phyloP scores from a whole-genome alignment of 2,113 vertebrate species.

The Lanius collurio region DNA sequence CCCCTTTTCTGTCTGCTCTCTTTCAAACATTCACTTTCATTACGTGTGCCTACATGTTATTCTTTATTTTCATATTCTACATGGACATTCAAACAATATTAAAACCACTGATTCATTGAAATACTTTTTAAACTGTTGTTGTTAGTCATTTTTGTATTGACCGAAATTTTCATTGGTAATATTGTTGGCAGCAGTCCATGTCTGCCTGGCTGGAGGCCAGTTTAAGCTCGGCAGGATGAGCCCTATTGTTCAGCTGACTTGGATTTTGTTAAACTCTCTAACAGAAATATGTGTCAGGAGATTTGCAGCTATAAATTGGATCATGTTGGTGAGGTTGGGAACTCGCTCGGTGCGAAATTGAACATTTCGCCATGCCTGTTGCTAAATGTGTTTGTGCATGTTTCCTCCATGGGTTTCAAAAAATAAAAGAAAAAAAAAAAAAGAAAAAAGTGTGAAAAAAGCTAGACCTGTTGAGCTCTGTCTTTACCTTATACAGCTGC shows the following conservation, averaged over 20 bases:
- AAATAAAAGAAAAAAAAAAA: background rate
- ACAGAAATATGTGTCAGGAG: conserved; percentile 49
- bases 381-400: conserved; percentile 52
- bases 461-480: background rate
- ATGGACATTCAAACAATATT: conserved; percentile 3
- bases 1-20: background rate
- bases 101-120: conserved; percentile 52
- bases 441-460: background rate
- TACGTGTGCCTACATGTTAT: background rate
- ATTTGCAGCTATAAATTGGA: conserved; percentile 60
- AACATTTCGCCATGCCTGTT: conserved; percentile 48
- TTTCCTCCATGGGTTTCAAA: conserved; percentile 11
- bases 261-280: conserved; percentile 48
- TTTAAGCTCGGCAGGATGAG: conserved; percentile 38
- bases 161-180: conserved; percentile 30
- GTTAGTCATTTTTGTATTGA: conserved; percentile 50
- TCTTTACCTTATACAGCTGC: background rate
- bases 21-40: background rate
- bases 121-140: conserved; percentile 24
- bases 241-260: conserved; percentile 43
- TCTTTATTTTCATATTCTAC: conserved; percentile 8
- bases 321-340: conserved; percentile 51
- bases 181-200: conserved; percentile 12
- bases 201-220: conserved; percentile 37
- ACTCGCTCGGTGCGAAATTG: conserved; percentile 33